phyloP scores from a whole-genome alignment of 37 sponge, comb jelly and placozoan genomes.

The Crambe crambe region DNA sequence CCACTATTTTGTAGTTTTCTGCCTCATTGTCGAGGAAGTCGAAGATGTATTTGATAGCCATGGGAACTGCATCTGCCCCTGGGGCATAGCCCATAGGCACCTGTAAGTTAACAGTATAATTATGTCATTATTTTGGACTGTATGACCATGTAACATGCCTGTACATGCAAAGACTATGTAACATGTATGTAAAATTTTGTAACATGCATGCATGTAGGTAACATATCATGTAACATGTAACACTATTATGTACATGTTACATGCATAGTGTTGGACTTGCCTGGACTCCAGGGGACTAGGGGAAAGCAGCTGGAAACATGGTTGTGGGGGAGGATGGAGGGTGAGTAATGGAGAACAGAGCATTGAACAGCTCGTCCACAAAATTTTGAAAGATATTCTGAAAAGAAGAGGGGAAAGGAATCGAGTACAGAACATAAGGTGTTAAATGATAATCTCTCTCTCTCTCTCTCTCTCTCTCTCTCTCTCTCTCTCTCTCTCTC shows the following conservation, averaged over 20 bases:
- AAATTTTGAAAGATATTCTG: slow-evolving; percentile 89
- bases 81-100: slow-evolving; percentile 24
- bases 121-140: too few species aligned
- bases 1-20: slow-evolving; percentile 46
- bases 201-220: too few species aligned
- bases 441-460: too few species aligned
- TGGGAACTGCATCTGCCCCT: slow-evolving; percentile 65
- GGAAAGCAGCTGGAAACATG: slow-evolving; percentile 1
- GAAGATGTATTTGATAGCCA: slow-evolving; percentile 94
- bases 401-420: neutral
- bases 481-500: too few species aligned
- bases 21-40: slow-evolving; percentile 96
- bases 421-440: neutral
- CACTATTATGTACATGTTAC: neutral
- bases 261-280: neutral
- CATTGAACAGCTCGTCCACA: slow-evolving; percentile 87
- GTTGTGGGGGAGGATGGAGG: slow-evolving; percentile 40
- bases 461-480: too few species aligned
- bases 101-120: neutral
- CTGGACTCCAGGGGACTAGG: slow-evolving; percentile 43
- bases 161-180: too few species aligned
- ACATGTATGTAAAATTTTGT: too few species aligned
- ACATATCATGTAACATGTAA: too few species aligned
- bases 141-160: too few species aligned
- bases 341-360: slow-evolving; percentile 68